Evolutionary conservation across 92 coral and sea anemone genomes (phyloP).

Genomic region (Bergia puertoricense): DNA sequence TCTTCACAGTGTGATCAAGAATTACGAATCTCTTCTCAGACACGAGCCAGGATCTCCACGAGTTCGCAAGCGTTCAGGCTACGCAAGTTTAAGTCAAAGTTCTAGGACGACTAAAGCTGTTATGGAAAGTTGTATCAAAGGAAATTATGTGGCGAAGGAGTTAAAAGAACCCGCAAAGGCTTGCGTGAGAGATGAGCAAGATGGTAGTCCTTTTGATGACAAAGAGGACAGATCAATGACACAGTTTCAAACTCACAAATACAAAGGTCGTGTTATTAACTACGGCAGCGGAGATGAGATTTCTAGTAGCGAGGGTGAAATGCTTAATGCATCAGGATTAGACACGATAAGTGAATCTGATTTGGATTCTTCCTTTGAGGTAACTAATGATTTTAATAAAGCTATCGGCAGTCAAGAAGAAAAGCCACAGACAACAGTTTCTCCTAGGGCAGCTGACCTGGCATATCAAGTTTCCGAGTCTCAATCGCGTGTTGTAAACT

Average conservation of each 20-base stretch:
- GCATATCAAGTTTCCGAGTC: constrained; percentile 10
- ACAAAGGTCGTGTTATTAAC: not conserved
- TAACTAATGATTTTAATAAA: not conserved
- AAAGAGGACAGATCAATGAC: not conserved
- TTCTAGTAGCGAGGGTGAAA: constrained; percentile 38
- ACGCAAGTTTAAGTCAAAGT: constrained; percentile 9
- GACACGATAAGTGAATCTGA: constrained; percentile 29
- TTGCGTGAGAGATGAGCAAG: constrained; percentile 1
- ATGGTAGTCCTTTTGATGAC: not conserved
- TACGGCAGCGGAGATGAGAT: constrained; percentile 20
- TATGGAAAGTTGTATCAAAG: constrained; percentile 13
- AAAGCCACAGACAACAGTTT: not conserved
- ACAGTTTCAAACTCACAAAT: not conserved
- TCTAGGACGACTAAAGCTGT: not conserved
- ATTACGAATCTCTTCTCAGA: constrained; percentile 78
- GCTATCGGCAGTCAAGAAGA: not conserved
- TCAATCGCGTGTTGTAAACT: not conserved
- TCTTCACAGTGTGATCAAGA: constrained; percentile 88
- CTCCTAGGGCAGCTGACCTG: not conserved
- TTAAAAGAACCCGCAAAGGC: not conserved
- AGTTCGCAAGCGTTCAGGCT: constrained; percentile 22
- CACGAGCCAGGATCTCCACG: constrained; percentile 55
- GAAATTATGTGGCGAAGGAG: not conserved
- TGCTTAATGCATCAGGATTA: constrained; percentile 37
- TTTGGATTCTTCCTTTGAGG: constrained; percentile 22